Evolutionary conservation across 2,888 invertebrate species (phyloP).

Genomic region (Trissoscelio sp.): DNA sequence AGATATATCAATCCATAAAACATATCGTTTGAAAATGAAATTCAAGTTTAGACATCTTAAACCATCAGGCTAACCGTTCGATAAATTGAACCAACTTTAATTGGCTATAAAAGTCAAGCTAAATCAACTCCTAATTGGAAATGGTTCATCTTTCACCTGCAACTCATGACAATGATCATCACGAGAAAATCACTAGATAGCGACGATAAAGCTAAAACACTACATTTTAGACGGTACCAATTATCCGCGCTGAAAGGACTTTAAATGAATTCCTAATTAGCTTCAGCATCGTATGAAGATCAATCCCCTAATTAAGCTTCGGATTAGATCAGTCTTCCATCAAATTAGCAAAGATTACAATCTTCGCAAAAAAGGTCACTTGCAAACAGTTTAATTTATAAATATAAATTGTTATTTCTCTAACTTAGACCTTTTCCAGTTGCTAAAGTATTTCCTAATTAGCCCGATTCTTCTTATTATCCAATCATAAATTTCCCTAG

Average conservation of each 20-base stretch:
- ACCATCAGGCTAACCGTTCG: background rate
- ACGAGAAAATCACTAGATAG: conserved; percentile 1
- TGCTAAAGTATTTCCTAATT: conserved; percentile 35
- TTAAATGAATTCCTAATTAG: conserved; percentile 25
- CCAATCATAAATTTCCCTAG: conserved; percentile 17
- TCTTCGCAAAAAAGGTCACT: background rate
- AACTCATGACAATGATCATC: conserved; percentile 9
- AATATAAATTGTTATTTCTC: background rate
- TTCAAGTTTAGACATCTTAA: background rate
- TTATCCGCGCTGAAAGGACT: background rate
- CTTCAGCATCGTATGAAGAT: background rate
- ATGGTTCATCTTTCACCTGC: conserved; percentile 16
- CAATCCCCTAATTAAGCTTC: conserved; percentile 18
- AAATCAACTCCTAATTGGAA: conserved; percentile 25
- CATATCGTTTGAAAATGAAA: no score
- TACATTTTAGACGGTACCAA: background rate
- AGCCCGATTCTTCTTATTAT: conserved; percentile 18
- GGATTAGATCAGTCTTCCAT: background rate
- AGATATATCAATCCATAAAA: no score
- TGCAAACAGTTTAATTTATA: conserved; percentile 28
- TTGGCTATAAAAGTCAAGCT: conserved; percentile 14
- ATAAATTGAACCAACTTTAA: conserved; percentile 21
- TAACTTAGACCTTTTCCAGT: conserved; percentile 5
- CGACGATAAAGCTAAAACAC: conserved; percentile 6
- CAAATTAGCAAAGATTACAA: conserved; percentile 1